Evolutionary conservation across 2,797 vertebrate species (phyloP).

Genomic region (Dermochelys coriacea): DNA sequence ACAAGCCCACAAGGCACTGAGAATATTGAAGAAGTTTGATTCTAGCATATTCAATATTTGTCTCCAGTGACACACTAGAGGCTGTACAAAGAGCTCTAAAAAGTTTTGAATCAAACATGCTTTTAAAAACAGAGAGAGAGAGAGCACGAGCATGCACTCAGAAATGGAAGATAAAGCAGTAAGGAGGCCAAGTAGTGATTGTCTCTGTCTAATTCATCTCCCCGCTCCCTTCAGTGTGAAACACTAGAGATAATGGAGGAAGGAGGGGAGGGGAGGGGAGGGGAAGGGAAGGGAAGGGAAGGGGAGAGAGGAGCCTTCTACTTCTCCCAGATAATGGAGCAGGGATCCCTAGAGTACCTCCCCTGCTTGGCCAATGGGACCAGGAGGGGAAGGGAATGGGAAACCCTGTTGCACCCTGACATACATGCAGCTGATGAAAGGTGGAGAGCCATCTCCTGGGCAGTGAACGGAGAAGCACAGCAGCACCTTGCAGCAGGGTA

Average conservation of each 20-base stretch:
- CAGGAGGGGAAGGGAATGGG: no score
- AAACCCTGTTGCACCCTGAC: no score
- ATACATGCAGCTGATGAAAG: no score
- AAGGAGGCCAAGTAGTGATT: neutral
- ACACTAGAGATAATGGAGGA: neutral
- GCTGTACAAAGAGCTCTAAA: neutral
- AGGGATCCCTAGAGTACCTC: no score
- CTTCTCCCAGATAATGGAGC: neutral
- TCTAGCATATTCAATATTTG: neutral
- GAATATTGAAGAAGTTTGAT: neutral
- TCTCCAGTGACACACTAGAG: neutral
- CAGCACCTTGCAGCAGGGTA: no score
- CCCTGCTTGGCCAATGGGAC: no score
- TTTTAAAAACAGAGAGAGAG: neutral
- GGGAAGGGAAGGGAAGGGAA: neutral
- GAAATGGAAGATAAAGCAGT: neutral
- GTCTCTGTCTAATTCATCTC: neutral
- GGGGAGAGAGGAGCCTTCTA: neutral
- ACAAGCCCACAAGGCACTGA: neutral
- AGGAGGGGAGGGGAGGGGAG: no score
- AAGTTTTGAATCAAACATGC: neutral
- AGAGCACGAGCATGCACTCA: fast-evolving
- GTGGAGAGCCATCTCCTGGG: no score
- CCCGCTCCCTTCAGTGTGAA: no score
- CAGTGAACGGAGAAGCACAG: no score